Conservation (phyloP, 2,113 vertebrate genomes). For the Phyllostomus hastatus region DNA sequence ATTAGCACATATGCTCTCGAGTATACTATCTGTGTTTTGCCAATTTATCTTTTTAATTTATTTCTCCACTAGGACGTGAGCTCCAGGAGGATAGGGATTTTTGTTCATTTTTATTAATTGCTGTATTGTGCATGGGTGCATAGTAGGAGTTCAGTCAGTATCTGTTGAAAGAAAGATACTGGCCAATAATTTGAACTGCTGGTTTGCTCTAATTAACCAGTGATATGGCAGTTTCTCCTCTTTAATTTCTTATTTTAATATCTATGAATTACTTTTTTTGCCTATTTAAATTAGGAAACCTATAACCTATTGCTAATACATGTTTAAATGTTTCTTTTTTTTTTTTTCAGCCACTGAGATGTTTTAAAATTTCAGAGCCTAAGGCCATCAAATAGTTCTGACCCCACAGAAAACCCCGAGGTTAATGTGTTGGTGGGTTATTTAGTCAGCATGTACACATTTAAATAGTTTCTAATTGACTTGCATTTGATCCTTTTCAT, state of each 20-base stretch:
- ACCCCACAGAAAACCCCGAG: not conserved
- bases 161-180: not conserved
- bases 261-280: not conserved
- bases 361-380: not conserved
- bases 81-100: not conserved
- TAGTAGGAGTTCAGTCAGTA: not conserved
- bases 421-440: not conserved
- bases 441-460: not conserved
- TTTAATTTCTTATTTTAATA: not conserved
- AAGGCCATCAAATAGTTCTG: not conserved
- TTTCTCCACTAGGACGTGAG: not conserved
- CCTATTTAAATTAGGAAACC: not conserved
- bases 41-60: not conserved
- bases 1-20: too few species aligned
- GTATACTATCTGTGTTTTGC: not conserved
- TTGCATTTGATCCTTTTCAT: not conserved
- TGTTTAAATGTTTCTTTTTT: not conserved
- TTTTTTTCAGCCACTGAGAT: not conserved
- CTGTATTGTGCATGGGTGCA: not conserved
- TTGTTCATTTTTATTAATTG: not conserved
- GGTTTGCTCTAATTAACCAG: not conserved
- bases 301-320: not conserved
- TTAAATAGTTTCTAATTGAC: not conserved
- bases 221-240: not conserved
- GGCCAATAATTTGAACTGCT: not conserved